Percentiles rank a stretch among this genome's conserved stretches.
Evolutionary conservation across 2,113 vertebrate species (phyloP).

Genomic region (Hoplias malabaricus): DNA sequence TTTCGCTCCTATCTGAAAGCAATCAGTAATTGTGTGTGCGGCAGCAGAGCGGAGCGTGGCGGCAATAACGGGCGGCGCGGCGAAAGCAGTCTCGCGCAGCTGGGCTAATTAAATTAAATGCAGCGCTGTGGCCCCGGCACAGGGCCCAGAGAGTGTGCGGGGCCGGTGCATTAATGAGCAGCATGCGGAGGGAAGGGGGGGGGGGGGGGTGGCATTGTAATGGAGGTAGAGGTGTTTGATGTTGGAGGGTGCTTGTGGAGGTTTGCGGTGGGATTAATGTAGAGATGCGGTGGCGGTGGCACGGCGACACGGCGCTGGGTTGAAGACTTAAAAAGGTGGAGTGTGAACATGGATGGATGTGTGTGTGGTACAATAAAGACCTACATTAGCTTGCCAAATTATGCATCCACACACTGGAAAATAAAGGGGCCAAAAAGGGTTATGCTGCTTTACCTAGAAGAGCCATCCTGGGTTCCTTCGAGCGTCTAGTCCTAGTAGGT

Average conservation of each 20-base stretch:
- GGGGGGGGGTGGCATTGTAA: conserved; percentile 87
- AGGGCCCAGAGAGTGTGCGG: conserved; percentile 79
- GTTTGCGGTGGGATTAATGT: conserved; percentile 22
- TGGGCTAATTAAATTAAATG: conserved; percentile 97
- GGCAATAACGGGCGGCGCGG: conserved; percentile 87
- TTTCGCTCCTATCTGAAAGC: conserved; percentile 94
- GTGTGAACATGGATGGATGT: conserved; percentile 7
- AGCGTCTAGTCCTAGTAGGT: too few species aligned
- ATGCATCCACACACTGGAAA: neutral
- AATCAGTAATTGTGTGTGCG: conserved; percentile 93
- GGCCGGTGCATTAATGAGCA: conserved; percentile 90
- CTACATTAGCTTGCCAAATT: neutral
- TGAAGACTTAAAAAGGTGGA: conserved; percentile 1
- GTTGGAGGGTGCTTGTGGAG: conserved; percentile 17
- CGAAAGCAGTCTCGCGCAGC: conserved; percentile 82
- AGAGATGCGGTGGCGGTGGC: neutral
- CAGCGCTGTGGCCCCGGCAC: conserved; percentile 77
- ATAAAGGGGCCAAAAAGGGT: neutral
- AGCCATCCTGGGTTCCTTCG: neutral
- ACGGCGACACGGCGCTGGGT: neutral
- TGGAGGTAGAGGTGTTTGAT: conserved; percentile 71
- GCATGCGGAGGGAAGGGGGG: conserved; percentile 79
- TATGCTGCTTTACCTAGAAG: too few species aligned
- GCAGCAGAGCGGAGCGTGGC: conserved; percentile 80
- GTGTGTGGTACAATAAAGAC: neutral